These are phyloP conservation scores for Ondatra zibethicus DNA, from an alignment of 2,113 vertebrate genomes.

Conservation along the genomic window DNA sequence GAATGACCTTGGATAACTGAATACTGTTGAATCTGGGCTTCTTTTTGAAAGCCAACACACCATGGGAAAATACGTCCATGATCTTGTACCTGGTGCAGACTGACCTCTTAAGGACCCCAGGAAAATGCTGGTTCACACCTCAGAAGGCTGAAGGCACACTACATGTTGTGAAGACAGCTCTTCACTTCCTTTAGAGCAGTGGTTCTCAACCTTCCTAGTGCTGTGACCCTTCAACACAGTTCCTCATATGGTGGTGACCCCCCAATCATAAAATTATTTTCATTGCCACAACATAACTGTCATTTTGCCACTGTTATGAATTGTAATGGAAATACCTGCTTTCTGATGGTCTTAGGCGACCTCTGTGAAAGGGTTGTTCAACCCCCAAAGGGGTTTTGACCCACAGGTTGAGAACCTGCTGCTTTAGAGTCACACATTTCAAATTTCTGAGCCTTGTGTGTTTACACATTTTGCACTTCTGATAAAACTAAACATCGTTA, in stretches of 20 bases:
- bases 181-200: not conserved
- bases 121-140: not conserved
- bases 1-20: not conserved
- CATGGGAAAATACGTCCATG: not conserved
- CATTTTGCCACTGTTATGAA: not conserved
- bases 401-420: not conserved
- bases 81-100: not conserved
- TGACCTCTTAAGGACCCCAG: not conserved
- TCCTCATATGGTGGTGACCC: not conserved
- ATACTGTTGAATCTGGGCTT: not conserved
- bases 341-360: not conserved
- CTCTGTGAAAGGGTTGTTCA: not conserved
- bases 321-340: not conserved
- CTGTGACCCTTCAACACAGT: not conserved
- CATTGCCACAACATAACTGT: too few species aligned
- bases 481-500: not conserved
- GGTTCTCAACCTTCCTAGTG: not conserved
- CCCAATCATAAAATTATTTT: not conserved
- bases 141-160: not conserved
- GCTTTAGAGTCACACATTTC: not conserved
- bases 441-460: not conserved
- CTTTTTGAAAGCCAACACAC: not conserved
- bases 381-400: accelerated
- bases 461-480: constrained; percentile 35
- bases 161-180: not conserved